Percentiles rank a stretch among this genome's conserved stretches.
Evolutionary conservation across 2,797 vertebrate genomes (phyloP).

Genomic region (Tarsius wallacei): DNA sequence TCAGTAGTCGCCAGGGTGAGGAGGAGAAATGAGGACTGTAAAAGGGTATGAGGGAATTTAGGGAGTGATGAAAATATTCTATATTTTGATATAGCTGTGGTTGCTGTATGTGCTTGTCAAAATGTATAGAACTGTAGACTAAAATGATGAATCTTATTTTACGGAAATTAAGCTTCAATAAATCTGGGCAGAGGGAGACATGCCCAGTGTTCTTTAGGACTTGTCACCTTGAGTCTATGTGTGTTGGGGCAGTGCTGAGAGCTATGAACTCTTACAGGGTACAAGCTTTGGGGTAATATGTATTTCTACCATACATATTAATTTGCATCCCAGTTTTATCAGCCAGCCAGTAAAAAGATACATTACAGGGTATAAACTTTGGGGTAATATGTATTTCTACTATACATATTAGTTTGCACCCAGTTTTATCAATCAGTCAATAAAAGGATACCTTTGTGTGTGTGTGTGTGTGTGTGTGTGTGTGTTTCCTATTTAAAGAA

Average conservation of each 20-base stretch:
- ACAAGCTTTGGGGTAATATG: not conserved
- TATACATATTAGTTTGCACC: not conserved
- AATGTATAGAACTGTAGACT: not conserved
- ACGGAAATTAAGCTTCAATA: slow-evolving; percentile 44
- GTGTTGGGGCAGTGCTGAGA: slow-evolving; percentile 33
- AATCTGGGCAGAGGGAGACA: not conserved
- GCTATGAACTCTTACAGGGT: not conserved
- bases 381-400: not conserved
- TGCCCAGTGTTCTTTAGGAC: not conserved
- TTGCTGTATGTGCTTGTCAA: slow-evolving; percentile 27
- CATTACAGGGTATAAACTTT: not conserved
- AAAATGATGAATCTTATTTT: not conserved
- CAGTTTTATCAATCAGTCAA: not conserved
- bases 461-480: not conserved
- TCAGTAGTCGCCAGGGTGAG: not conserved
- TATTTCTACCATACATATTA: not conserved
- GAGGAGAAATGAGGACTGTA: not conserved
- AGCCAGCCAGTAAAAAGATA: not conserved
- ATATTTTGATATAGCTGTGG: not conserved
- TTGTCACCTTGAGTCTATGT: not conserved
- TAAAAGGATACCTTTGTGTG: slow-evolving; percentile 24
- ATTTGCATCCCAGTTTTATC: not conserved
- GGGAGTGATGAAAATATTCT: not conserved
- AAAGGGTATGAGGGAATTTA: not conserved
- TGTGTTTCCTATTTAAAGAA: slow-evolving; percentile 19